phyloP scores from a whole-genome alignment of 2,888 invertebrate genomes.

The Deilephila elpenor region DNA sequence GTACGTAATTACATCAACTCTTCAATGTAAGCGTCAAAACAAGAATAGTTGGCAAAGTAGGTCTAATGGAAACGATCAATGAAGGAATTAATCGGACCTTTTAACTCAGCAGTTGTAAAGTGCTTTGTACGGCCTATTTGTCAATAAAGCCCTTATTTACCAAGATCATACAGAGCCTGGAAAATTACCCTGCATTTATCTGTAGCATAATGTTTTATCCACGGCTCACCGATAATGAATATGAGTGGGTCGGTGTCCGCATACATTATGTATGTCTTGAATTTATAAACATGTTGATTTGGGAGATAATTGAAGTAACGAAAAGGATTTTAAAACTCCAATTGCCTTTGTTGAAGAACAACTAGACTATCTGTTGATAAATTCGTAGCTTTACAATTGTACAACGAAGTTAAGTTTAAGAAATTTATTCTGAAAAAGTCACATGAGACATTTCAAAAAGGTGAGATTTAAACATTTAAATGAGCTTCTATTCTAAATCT shows the following conservation, averaged over 20 bases:
- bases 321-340: background rate
- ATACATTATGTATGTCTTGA: constrained; percentile 25
- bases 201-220: constrained; percentile 37
- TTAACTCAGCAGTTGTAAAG: background rate
- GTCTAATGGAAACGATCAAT: background rate
- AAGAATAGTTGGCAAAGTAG: background rate
- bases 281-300: constrained; percentile 12
- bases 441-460: too few relatives aligned
- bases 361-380: too few relatives aligned
- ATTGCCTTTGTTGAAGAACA: too few relatives aligned
- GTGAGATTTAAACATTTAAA: too few relatives aligned
- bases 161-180: constrained; percentile 33
- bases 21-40: constrained; percentile 5
- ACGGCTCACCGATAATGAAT: constrained; percentile 46
- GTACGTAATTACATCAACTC: background rate
- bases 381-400: too few relatives aligned
- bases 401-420: too few relatives aligned
- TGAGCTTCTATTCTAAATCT: too few relatives aligned
- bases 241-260: constrained; percentile 44
- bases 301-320: background rate
- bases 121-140: constrained; percentile 3
- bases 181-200: constrained; percentile 47
- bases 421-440: too few relatives aligned
- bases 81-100: background rate
- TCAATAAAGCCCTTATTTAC: constrained; percentile 1